A percentile compares a stretch with the other conserved stretches of the same genome.
These are phyloP conservation scores for Corythucha ciliata DNA, from an alignment of 2,888 invertebrate genomes.

Conservation along the genomic window DNA sequence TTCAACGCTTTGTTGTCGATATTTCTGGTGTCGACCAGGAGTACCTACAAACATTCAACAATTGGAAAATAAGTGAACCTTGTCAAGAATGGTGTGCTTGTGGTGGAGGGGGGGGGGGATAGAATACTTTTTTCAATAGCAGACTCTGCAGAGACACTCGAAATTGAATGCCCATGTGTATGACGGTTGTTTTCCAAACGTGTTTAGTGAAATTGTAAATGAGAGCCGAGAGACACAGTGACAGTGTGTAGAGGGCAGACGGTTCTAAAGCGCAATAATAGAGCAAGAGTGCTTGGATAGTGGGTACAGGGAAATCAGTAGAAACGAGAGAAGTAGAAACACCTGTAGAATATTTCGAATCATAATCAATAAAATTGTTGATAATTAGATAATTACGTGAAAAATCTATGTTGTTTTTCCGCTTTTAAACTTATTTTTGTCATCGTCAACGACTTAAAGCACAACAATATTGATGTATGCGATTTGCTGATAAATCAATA, in stretches of 20 bases:
- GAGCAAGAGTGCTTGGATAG: conserved; percentile 12
- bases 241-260: not conserved
- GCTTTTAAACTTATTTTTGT: not conserved
- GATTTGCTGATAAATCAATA: too few species aligned
- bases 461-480: too few species aligned
- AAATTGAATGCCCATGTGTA: conserved; percentile 18
- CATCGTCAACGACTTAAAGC: too few species aligned
- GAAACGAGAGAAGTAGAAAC: conserved; percentile 6
- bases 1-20: conserved; percentile 9
- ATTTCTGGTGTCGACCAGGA: conserved; percentile 13
- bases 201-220: conserved; percentile 14
- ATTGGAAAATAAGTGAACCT: too few species aligned
- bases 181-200: conserved; percentile 17
- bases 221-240: conserved; percentile 4
- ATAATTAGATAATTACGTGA: not conserved
- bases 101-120: too few species aligned
- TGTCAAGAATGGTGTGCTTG: too few species aligned
- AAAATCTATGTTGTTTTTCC: not conserved
- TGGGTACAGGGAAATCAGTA: conserved; percentile 17
- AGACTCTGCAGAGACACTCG: conserved; percentile 14
- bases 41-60: conserved; percentile 3
- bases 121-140: conserved; percentile 12
- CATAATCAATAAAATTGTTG: not conserved
- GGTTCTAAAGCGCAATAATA: conserved; percentile 18
- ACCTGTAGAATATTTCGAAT: conserved; percentile 2